Evolutionary conservation across 2,113 vertebrate species (phyloP).

Genomic region (Trichechus manatus): DNA sequence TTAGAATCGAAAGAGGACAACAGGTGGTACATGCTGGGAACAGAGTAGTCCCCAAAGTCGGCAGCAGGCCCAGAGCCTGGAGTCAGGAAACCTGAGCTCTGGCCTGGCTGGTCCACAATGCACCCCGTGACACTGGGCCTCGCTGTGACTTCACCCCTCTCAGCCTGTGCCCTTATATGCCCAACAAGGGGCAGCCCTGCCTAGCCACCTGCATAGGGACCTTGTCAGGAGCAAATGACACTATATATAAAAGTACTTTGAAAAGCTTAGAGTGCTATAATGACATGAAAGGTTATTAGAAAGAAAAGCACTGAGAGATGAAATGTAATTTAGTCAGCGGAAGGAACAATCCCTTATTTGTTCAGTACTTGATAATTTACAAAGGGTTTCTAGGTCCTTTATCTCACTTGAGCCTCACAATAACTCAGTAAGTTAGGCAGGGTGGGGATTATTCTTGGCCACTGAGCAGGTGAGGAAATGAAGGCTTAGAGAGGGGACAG

Average conservation of each 20-base stretch:
- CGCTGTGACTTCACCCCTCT: slow-evolving; percentile 8
- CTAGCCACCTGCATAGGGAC: not conserved
- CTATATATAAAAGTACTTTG: not conserved
- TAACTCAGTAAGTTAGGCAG: not conserved
- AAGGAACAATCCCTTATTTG: slow-evolving; percentile 20
- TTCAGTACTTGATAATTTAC: slow-evolving; percentile 26
- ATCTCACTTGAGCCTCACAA: slow-evolving; percentile 19
- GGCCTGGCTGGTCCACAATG: not conserved
- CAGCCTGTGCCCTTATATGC: slow-evolving; percentile 52
- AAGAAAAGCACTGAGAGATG: not conserved
- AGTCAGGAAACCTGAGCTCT: slow-evolving; percentile 70
- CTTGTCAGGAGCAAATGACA: not conserved
- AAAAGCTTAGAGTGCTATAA: not conserved
- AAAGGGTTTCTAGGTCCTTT: slow-evolving; percentile 32
- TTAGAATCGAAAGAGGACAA: not conserved
- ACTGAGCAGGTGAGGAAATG: not conserved
- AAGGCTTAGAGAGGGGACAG: not conserved
- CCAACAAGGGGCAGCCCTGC: slow-evolving; percentile 57
- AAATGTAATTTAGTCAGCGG: not conserved
- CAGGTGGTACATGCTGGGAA: slow-evolving; percentile 35
- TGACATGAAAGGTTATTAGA: not conserved
- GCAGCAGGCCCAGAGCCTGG: not conserved
- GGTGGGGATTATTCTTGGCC: not conserved
- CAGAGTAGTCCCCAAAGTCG: not conserved
- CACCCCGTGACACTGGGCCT: not conserved